Conservation (phyloP, 2,797 vertebrate species). For the Pantherophis vulpinus region DNA sequence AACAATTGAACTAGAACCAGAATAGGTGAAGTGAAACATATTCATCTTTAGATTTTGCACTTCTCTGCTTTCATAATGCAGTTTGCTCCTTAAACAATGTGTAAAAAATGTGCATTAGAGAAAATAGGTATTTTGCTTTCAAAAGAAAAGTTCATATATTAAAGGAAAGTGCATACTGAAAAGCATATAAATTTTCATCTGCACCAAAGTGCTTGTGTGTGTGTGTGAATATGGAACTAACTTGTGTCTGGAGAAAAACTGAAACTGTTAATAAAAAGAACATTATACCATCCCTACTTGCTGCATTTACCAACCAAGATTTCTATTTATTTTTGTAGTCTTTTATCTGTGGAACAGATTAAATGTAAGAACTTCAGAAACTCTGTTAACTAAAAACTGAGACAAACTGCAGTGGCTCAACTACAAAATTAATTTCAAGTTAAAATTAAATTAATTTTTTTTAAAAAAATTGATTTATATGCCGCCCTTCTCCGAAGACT, state of each 20-base stretch:
- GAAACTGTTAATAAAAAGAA: background rate
- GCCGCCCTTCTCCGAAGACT: no score
- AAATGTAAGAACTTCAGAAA: background rate
- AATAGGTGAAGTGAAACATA: background rate
- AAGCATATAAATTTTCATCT: background rate
- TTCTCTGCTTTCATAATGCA: background rate
- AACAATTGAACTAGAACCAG: background rate
- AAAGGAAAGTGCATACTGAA: background rate
- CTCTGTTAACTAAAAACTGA: background rate
- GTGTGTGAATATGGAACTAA: background rate
- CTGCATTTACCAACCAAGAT: background rate
- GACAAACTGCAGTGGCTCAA: background rate
- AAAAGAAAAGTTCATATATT: background rate
- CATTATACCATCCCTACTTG: background rate
- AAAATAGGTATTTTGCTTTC: background rate
- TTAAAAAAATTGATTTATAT: no score
- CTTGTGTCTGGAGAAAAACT: background rate
- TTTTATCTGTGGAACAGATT: background rate
- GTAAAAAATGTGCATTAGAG: background rate
- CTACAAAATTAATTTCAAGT: background rate
- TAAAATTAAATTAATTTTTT: background rate
- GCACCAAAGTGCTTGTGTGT: background rate
- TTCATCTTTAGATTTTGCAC: background rate
- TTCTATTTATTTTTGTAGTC: background rate
- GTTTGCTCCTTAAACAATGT: background rate